Evolutionary conservation across 2,797 vertebrate species (phyloP), one percentile per base, ranked within the genome.

Genomic region (Dryobates pubescens): DNA sequence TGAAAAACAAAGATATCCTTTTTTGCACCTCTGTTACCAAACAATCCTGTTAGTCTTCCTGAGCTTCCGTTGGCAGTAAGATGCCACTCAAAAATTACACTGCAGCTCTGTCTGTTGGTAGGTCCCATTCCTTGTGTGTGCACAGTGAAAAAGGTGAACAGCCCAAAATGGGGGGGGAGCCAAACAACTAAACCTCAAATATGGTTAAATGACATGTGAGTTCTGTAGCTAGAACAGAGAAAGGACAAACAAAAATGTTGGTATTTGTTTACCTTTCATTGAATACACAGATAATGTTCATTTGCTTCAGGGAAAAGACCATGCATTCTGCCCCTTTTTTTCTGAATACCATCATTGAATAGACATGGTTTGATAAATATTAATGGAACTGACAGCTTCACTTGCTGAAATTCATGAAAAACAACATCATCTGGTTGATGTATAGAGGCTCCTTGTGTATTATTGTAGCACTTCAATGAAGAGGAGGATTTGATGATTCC

Each of bases 181-280:
- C 3, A 26, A 32, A 12, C 32, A 11, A 6, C 14, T 45, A 45
- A 10, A 5, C 12, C 38, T 67, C 41, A 34, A 22, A 32, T 24
- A 20, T 1, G 0, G 24, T 45, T 68, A 27, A 13, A 43, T 65
- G 47, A 70, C 0, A 0, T 78, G 3, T 3, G 18, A 78, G 26
- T 86, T 90, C 51, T 78, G 22, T 65, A 12, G 61, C 63, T 34
- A 72, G 45, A 82, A 76, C 54, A 92, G 47, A 38, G 10, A 61
- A 22, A 75, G 68, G 36, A 83, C 43, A 89, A 86, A 90, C 27
- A 85, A 68, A 57, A 61, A 62, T 57, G 18, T 18, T 82, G 72
- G 12, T 85, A 17, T 88, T 88, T 90, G 34, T 59, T 82, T 49
- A 56, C 30, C 38, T 15, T 53, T 84, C 18, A 49, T 1, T 86